Evolutionary conservation across 2,113 vertebrate genomes (phyloP), one percentile per base, ranked within the genome.

Genomic region (Nestor notabilis): DNA sequence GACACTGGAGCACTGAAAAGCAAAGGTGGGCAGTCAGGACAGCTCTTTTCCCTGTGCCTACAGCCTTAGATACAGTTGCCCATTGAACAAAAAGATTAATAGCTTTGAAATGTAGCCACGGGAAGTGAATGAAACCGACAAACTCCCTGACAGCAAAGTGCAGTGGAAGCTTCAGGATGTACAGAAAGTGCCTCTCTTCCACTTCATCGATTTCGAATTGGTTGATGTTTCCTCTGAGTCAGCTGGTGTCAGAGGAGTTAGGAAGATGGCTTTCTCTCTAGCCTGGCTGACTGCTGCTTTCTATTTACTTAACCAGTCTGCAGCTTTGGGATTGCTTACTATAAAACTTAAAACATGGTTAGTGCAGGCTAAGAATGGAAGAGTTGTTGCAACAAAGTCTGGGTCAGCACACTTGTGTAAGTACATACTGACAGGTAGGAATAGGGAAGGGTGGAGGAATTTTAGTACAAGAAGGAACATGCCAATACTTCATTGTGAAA

Each of bases 371-470:
- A 95, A 94, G 96, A 89, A 95, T 92, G 92, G 95, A 44, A 84
- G 94, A 41, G 72, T 69, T 97, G 69, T 65, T 89, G 93, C 86
- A 86, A 86, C 49, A 89, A 76, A 92, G 94, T 82, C 91, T 95
- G 96, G 96, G 96, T 96, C 95, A 95, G 93, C 93, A 89, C 19
- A 7, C 95, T 96, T 96, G 87, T 97, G 97, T 92, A 97, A 96
- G 94, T 94, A 95, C 63, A 17, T 94, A 93, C 97, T 98, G 98
- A 97, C 97, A 98, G 98, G 97, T 98, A 95, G 91, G 96, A 97
- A 83, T 96, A 90, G 94, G 79, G 92, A 92, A 87, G 95, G 96
- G 92, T 56, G 85, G 90, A 93, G 93, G 79, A 94, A 83, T 55
- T 76, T 31, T 63, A 58, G 41, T 86, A 65, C 95, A 92, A 90